These are phyloP conservation scores for Eospalax fontanierii DNA, from an alignment of 2,797 vertebrate genomes.

Conservation along the genomic window DNA sequence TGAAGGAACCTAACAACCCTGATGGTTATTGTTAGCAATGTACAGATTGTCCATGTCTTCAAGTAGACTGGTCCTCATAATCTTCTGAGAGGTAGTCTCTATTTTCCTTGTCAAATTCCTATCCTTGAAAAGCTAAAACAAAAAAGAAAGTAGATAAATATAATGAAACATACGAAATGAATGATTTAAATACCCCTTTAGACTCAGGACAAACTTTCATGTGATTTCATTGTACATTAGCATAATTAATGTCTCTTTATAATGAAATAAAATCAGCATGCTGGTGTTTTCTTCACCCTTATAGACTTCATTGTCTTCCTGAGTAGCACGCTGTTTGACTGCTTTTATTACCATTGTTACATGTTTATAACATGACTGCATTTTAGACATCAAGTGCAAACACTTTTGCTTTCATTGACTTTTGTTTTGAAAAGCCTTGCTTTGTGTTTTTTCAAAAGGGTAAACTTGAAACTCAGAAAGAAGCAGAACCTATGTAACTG, in stretches of 20 bases:
- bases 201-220: conserved; percentile 37
- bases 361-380: conserved; percentile 51
- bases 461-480: conserved; percentile 75
- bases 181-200: conserved; percentile 63
- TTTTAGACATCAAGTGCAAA: conserved; percentile 69
- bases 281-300: conserved; percentile 40
- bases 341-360: conserved; percentile 53
- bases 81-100: conserved; percentile 58
- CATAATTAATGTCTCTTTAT: conserved; percentile 61
- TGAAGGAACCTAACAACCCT: conserved; percentile 77
- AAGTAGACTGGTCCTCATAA: conserved; percentile 28
- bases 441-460: conserved; percentile 70
- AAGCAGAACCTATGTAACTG: conserved; percentile 66
- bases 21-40: conserved; percentile 54
- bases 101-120: not conserved
- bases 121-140: conserved; percentile 15
- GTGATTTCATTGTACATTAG: conserved; percentile 49
- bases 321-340: not conserved
- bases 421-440: conserved; percentile 75
- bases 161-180: conserved; percentile 34
- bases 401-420: conserved; percentile 74
- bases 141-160: not conserved
- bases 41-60: conserved; percentile 67
- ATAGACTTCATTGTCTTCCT: conserved; percentile 46
- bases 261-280: conserved; percentile 33